phyloP scores from a whole-genome alignment of 1,140 invertebrate species.

The Achroia grisella region DNA sequence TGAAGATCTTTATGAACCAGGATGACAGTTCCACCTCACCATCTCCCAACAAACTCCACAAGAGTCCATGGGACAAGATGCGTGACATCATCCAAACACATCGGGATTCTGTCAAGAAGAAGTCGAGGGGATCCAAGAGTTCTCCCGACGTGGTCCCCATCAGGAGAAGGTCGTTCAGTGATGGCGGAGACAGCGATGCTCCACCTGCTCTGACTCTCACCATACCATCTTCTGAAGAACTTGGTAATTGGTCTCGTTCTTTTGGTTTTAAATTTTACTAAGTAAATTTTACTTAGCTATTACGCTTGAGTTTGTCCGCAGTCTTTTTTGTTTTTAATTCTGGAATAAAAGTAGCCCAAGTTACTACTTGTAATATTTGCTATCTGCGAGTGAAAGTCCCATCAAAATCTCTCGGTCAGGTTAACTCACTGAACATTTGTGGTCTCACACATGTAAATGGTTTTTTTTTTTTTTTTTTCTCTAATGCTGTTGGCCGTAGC shows the following conservation, averaged over 20 bases:
- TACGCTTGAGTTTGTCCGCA: no score
- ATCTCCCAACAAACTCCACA: conserved; percentile 69
- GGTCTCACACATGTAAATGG: no score
- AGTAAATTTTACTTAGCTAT: not conserved
- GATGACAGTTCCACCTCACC: conserved; percentile 65
- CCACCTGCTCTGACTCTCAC: conserved; percentile 74
- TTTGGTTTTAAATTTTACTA: not conserved
- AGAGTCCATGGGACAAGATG: conserved; percentile 81
- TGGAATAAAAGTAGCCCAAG: no score
- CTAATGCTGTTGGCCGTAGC: no score
- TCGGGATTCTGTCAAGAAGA: conserved; percentile 78
- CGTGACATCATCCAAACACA: conserved; percentile 82
- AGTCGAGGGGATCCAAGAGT: conserved; percentile 43
- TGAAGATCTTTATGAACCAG: conserved; percentile 21
- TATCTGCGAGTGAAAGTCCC: no score
- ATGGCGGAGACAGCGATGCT: conserved; percentile 61
- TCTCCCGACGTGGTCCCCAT: conserved; percentile 58
- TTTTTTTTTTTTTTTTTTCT: no score
- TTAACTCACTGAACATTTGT: no score
- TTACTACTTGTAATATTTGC: no score
- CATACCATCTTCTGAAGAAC: conserved; percentile 75
- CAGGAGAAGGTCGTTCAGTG: conserved; percentile 71
- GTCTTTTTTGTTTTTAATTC: no score
- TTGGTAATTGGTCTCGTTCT: conserved; percentile 29
- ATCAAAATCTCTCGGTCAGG: no score